These are phyloP conservation scores for Andrena chrysosceles DNA, from an alignment of 2,888 invertebrate genomes.

Conservation along the genomic window DNA sequence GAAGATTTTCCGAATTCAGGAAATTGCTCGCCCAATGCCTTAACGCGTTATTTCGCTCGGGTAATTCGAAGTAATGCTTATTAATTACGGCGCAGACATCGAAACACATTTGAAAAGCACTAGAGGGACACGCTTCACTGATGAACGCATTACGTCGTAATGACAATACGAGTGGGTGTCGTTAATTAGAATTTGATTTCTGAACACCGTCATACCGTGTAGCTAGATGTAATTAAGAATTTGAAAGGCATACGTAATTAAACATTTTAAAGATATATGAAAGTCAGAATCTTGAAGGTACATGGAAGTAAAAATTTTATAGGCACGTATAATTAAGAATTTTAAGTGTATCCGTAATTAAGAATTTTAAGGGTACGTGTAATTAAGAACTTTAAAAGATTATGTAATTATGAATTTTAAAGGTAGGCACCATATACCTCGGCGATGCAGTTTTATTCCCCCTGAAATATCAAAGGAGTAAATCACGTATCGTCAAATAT, in stretches of 20 bases:
- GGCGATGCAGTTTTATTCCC: too few species aligned
- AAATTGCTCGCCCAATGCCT: neutral
- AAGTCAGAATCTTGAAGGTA: conserved; percentile 4
- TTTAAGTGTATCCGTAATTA: too few species aligned
- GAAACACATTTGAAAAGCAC: conserved; percentile 25
- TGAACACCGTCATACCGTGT: neutral
- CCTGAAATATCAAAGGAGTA: neutral
- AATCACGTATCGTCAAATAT: neutral
- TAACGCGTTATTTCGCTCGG: conserved; percentile 27
- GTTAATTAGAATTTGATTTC: conserved; percentile 43
- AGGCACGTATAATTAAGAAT: too few species aligned
- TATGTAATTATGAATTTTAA: neutral
- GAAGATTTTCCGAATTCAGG: neutral
- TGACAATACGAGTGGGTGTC: neutral
- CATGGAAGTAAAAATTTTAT: neutral
- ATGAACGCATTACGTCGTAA: conserved; percentile 4
- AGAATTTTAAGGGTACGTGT: too few species aligned
- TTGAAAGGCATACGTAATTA: neutral
- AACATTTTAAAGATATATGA: neutral
- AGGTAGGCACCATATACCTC: too few species aligned
- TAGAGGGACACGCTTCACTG: conserved; percentile 14
- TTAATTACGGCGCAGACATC: conserved; percentile 37
- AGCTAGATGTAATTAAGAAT: neutral
- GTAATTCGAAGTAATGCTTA: conserved; percentile 44
- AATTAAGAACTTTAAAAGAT: neutral